Conservation (phyloP, 64 coral and sea anemone genomes). For the Cladopsammia gracilis region DNA sequence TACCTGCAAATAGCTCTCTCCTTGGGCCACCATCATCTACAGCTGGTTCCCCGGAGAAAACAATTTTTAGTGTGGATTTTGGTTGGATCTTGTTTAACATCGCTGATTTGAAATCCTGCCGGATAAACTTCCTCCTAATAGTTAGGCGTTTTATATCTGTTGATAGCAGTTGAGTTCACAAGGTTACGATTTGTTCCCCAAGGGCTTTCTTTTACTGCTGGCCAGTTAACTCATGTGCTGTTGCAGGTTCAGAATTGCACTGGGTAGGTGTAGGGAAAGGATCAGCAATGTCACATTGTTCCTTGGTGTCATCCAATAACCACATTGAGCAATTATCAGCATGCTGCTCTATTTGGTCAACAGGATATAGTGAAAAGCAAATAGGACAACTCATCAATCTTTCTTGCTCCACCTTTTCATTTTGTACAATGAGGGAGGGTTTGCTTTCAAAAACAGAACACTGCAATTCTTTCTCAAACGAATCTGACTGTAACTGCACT, state of each 20-base stretch:
- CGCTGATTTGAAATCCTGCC: conserved; percentile 16
- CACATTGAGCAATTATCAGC: conserved; percentile 41
- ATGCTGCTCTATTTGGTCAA: conserved; percentile 43
- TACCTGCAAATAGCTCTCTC: conserved; percentile 81
- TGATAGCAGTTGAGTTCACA: background rate
- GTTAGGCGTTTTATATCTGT: conserved; percentile 16
- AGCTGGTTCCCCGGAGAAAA: conserved; percentile 61
- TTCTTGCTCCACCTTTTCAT: conserved; percentile 8
- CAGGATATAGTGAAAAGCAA: conserved; percentile 49
- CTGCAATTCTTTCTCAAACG: background rate
- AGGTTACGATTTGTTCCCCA: background rate
- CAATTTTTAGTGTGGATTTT: conserved; percentile 55
- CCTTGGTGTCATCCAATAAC: conserved; percentile 20
- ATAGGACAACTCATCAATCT: conserved; percentile 37
- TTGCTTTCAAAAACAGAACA: conserved; percentile 2
- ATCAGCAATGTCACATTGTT: conserved; percentile 36
- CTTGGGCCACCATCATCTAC: conserved; percentile 70
- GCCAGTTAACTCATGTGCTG: conserved; percentile 32
- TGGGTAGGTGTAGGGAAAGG: background rate
- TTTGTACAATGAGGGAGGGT: background rate
- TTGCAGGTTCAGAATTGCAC: background rate
- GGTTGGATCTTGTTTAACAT: conserved; percentile 40
- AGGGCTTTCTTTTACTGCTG: conserved; percentile 20
- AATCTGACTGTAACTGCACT: background rate
- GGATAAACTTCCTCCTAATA: conserved; percentile 3